A percentile compares a stretch with the other conserved stretches of the same genome.
These are phyloP conservation scores for Kuschelorhynchus macadamiae DNA, from an alignment of 2,888 invertebrate genomes.

Conservation along the genomic window DNA sequence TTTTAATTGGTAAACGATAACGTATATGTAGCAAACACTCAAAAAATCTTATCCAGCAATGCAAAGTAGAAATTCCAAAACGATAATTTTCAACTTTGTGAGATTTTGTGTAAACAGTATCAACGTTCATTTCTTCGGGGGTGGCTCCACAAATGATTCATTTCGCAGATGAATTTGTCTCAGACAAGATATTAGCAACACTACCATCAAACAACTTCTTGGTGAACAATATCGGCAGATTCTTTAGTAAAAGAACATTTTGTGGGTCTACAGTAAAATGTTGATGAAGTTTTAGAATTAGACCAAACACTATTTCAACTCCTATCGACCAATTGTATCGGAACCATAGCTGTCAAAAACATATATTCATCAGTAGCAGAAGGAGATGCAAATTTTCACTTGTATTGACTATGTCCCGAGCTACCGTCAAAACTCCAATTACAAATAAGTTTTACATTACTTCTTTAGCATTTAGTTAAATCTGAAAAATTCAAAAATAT, in stretches of 20 bases:
- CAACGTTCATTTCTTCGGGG: background rate
- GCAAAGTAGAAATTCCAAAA: background rate
- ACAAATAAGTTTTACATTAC: conserved; percentile 10
- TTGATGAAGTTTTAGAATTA: background rate
- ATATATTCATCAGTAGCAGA: conserved; percentile 6
- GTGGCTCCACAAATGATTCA: conserved; percentile 9
- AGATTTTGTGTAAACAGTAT: background rate
- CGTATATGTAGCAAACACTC: background rate
- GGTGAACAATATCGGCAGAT: no score
- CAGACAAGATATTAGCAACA: conserved; percentile 16
- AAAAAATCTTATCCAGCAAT: background rate
- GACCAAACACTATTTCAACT: background rate
- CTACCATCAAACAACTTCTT: conserved; percentile 12
- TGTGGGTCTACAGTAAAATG: background rate
- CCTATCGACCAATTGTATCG: conserved; percentile 8
- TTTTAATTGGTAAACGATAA: conserved; percentile 48
- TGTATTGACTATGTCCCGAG: background rate
- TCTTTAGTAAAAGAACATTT: background rate
- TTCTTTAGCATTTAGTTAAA: background rate
- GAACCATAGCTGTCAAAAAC: conserved; percentile 14
- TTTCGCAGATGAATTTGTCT: conserved; percentile 6
- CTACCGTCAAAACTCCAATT: background rate
- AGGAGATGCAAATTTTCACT: conserved; percentile 2
- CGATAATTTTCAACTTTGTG: background rate
- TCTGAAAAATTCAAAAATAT: background rate